Conservation (phyloP, 2,888 invertebrate genomes). For the Actias luna region DNA sequence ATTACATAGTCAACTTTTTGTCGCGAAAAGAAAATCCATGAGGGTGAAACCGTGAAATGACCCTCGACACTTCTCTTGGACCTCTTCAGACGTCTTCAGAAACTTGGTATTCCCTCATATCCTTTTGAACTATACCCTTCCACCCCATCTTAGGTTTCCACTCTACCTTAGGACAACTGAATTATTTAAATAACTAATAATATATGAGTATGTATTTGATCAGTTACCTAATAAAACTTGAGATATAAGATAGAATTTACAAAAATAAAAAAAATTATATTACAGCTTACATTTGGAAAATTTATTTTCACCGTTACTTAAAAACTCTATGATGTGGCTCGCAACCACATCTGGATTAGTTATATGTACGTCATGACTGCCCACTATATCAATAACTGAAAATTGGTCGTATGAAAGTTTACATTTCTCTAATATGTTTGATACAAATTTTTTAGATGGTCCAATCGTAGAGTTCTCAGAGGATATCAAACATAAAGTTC, state of each 20-base stretch:
- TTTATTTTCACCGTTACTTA: constrained; percentile 31
- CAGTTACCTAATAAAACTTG: background rate
- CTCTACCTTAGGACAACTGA: no score
- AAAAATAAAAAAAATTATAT: background rate
- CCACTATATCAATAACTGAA: constrained; percentile 52
- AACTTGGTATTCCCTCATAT: no score
- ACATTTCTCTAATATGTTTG: constrained; percentile 38
- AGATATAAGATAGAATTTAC: background rate
- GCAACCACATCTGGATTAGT: constrained; percentile 75
- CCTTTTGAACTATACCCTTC: no score
- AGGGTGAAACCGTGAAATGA: no score
- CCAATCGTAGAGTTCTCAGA: constrained; percentile 32
- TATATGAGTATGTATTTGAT: background rate
- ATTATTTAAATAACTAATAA: background rate
- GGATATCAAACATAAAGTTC: constrained; percentile 45
- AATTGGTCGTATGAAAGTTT: constrained; percentile 37
- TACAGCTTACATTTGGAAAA: constrained; percentile 30
- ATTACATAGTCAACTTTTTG: no score
- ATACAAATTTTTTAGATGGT: constrained; percentile 32
- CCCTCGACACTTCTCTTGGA: no score
- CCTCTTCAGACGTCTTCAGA: no score
- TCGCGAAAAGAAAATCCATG: no score
- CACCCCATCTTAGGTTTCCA: no score
- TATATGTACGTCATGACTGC: constrained; percentile 82
- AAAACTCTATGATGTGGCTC: constrained; percentile 51